Conservation (phyloP, 2,888 invertebrate genomes). For the Callyntrura guangdongensis region DNA sequence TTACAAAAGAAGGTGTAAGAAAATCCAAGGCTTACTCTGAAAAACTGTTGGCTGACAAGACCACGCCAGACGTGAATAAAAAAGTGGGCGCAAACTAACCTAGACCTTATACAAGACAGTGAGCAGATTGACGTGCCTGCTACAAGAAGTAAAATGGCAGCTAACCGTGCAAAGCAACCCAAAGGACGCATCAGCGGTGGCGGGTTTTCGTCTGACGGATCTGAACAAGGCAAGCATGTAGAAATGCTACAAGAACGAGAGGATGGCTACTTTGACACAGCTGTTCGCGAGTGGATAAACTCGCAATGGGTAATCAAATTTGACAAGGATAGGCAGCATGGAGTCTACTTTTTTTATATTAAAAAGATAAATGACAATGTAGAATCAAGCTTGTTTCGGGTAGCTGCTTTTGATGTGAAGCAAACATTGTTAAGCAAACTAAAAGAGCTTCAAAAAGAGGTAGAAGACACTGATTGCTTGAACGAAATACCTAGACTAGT, state of each 20-base stretch:
- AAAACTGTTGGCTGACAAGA: no score
- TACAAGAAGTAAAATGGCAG: not conserved
- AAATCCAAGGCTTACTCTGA: no score
- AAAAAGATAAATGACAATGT: not conserved
- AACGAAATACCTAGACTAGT: no score
- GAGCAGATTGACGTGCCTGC: not conserved
- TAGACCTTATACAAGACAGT: not conserved
- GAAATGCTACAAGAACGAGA: not conserved
- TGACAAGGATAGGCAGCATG: not conserved
- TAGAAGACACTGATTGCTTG: not conserved
- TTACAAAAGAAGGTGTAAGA: no score
- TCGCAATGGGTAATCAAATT: not conserved
- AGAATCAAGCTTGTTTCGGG: not conserved
- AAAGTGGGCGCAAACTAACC: not conserved
- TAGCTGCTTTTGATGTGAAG: not conserved
- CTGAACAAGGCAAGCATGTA: not conserved
- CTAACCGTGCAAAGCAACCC: not conserved
- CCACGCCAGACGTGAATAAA: no score
- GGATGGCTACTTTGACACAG: not conserved
- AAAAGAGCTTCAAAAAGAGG: not conserved
- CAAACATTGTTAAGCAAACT: not conserved
- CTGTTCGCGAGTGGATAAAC: not conserved
- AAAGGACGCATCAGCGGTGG: not conserved
- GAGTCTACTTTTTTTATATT: not conserved
- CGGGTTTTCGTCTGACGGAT: no score